Conservation (phyloP, 2,113 vertebrate genomes). For the Xenopus borealis region DNA sequence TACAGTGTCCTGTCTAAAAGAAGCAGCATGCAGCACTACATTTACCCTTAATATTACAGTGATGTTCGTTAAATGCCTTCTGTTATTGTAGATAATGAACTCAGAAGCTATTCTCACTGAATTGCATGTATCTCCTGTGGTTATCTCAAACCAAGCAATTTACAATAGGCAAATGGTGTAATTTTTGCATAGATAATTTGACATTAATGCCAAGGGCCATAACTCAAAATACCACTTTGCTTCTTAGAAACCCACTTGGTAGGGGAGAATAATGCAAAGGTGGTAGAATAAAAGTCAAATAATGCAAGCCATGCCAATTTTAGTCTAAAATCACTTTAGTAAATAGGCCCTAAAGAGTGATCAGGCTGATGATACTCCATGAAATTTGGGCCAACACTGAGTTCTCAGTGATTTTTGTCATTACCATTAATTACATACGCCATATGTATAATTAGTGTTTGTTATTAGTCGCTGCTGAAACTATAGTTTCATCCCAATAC, state of each 20-base stretch:
- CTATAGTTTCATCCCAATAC: conserved; percentile 4
- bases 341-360: neutral
- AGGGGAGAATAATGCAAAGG: neutral
- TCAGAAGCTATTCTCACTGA: too few species aligned
- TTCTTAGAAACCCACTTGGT: neutral
- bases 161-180: too few species aligned
- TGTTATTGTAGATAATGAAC: too few species aligned
- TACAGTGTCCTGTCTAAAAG: too few species aligned
- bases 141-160: too few species aligned
- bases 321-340: neutral
- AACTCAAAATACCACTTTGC: neutral
- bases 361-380: neutral
- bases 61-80: too few species aligned
- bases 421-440: neutral
- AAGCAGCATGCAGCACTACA: too few species aligned
- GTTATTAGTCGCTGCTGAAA: neutral
- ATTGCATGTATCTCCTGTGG: too few species aligned
- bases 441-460: conserved; percentile 9
- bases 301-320: neutral
- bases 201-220: too few species aligned
- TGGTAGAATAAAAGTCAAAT: neutral
- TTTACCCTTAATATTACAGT: too few species aligned
- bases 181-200: too few species aligned
- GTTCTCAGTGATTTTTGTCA: neutral
- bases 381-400: neutral